A percentile compares a stretch with the other conserved stretches of the same genome.
These are phyloP conservation scores for Urocynchramus pylzowi DNA, from an alignment of 2,113 vertebrate species.

Conservation along the genomic window DNA sequence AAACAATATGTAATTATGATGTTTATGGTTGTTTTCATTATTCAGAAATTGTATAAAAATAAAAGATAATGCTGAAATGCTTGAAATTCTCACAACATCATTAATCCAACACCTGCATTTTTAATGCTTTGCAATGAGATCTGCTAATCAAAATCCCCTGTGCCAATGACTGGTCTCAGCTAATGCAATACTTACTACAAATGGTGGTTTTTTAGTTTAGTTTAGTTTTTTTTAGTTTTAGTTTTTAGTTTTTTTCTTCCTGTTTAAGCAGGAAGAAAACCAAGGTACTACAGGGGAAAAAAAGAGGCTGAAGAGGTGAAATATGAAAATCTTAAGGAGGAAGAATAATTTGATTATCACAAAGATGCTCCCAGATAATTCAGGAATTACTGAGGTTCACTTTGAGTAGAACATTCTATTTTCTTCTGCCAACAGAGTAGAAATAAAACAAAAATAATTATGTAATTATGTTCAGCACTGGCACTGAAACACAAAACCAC, in stretches of 20 bases:
- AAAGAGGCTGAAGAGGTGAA: background rate
- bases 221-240: too few relatives aligned
- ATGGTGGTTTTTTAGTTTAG: background rate
- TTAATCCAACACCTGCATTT: background rate
- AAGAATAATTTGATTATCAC: background rate
- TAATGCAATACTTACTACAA: accelerated
- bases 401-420: background rate
- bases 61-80: background rate
- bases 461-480: background rate
- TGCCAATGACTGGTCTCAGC: background rate
- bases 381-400: background rate
- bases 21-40: background rate
- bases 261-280: background rate
- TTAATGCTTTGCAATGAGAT: background rate
- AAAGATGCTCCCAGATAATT: background rate
- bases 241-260: too few relatives aligned
- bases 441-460: background rate
- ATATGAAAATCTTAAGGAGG: background rate
- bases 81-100: background rate
- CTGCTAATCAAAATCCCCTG: background rate
- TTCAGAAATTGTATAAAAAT: background rate
- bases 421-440: background rate
- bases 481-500: background rate
- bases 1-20: background rate
- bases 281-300: background rate